phyloP scores from a whole-genome alignment of 1,140 invertebrate genomes.

The Drosophila sechellia region DNA sequence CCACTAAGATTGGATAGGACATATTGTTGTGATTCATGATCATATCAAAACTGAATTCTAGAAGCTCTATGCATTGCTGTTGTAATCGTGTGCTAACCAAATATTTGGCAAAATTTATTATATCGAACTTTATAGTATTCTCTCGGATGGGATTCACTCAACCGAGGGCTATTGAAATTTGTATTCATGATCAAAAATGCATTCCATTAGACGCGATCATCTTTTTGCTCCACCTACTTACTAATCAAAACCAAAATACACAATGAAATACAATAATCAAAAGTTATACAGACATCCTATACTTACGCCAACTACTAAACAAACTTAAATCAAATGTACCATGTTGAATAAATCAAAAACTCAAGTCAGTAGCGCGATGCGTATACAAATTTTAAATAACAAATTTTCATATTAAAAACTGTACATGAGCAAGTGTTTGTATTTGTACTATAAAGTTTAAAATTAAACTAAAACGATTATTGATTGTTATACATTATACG shows the following conservation, averaged over 20 bases:
- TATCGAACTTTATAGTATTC: slow-evolving; percentile 56
- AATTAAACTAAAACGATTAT: slow-evolving; percentile 53
- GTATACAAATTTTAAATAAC: slow-evolving; percentile 73
- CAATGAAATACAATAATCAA: slow-evolving; percentile 51
- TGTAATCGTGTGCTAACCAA: slow-evolving; percentile 59
- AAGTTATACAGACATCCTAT: slow-evolving; percentile 49
- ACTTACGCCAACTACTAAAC: slow-evolving; percentile 22
- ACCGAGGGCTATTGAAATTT: slow-evolving; percentile 32
- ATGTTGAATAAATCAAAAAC: slow-evolving; percentile 48
- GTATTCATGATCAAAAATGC: slow-evolving; percentile 56
- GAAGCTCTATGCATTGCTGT: slow-evolving; percentile 60
- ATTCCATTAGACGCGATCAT: slow-evolving; percentile 64
- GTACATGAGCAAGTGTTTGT: slow-evolving; percentile 56
- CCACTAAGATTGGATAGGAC: slow-evolving; percentile 64
- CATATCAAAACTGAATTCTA: slow-evolving; percentile 76
- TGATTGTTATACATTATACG: slow-evolving; percentile 64
- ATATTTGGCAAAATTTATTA: slow-evolving; percentile 69
- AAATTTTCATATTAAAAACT: slow-evolving; percentile 71
- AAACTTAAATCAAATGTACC: slow-evolving; percentile 55
- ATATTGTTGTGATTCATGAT: slow-evolving; percentile 81
- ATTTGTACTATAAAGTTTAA: slow-evolving; percentile 60
- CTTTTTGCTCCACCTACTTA: slow-evolving; percentile 52
- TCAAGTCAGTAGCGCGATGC: slow-evolving; percentile 55
- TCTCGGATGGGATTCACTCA: slow-evolving; percentile 11
- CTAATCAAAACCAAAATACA: slow-evolving; percentile 35